These are phyloP conservation scores for Samia ricini DNA, from an alignment of 1,140 invertebrate species.

Conservation along the genomic window DNA sequence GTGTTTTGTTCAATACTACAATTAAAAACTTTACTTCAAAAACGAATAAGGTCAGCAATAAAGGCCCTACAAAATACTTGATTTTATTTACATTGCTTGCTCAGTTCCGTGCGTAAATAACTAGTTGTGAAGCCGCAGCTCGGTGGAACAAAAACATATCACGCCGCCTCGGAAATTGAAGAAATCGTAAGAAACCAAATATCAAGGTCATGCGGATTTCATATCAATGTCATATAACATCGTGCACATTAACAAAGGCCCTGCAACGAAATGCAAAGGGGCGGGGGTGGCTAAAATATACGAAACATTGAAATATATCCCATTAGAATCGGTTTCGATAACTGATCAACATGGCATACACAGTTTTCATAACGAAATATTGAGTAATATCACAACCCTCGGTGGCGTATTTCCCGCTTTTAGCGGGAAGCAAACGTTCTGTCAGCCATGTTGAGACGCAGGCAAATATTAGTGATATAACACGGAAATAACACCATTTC, in stretches of 20 bases:
- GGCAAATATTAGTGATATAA: conserved; percentile 78
- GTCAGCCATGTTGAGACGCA: conserved; percentile 79
- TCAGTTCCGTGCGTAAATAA: conserved; percentile 53
- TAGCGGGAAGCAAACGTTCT: conserved; percentile 77
- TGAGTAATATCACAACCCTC: conserved; percentile 69
- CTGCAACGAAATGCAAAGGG: conserved; percentile 75
- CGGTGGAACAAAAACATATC: conserved; percentile 66
- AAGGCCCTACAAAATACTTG: conserved; percentile 51
- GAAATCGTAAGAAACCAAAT: conserved; percentile 72
- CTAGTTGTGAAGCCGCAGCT: conserved; percentile 52
- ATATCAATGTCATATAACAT: conserved; percentile 78
- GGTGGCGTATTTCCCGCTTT: conserved; percentile 78
- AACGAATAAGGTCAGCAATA: conserved; percentile 60
- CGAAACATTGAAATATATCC: conserved; percentile 66
- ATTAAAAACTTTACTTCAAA: conserved; percentile 13
- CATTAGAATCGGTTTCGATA: conserved; percentile 72
- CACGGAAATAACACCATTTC: conserved; percentile 75
- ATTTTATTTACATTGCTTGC: conserved; percentile 74
- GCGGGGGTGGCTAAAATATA: conserved; percentile 75
- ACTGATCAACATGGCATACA: conserved; percentile 69
- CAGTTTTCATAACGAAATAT: conserved; percentile 66
- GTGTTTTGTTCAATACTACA: neutral
- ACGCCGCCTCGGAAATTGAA: conserved; percentile 60
- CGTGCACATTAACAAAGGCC: conserved; percentile 77
- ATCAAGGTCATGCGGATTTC: conserved; percentile 77